Conservation (phyloP, 1,140 invertebrate genomes). For the Plectrocnemia conspersa region DNA sequence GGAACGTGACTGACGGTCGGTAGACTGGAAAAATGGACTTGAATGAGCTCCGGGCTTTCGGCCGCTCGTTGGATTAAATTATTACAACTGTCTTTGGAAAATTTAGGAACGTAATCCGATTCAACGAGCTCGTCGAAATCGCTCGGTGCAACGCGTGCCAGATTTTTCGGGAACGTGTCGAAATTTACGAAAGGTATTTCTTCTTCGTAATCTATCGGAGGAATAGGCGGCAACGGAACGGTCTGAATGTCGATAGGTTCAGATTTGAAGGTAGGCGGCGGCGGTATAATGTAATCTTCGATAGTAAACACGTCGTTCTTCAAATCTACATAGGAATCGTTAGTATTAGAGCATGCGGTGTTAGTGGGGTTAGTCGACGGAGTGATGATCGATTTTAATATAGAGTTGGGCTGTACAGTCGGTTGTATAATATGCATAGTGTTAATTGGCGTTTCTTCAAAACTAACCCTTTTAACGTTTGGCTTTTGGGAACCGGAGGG, state of each 20-base stretch:
- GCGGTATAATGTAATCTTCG: conserved; percentile 32
- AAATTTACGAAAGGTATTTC: conserved; percentile 46
- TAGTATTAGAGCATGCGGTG: conserved; percentile 21
- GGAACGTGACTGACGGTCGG: conserved; percentile 48
- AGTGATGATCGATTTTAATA: conserved; percentile 4
- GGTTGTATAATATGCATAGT: conserved; percentile 1
- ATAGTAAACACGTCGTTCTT: no score
- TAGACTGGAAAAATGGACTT: conserved; percentile 45
- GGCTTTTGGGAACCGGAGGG: conserved; percentile 30
- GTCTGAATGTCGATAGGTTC: conserved; percentile 17
- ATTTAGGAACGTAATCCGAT: neutral
- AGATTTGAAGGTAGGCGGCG: conserved; percentile 24
- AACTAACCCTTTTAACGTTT: conserved; percentile 30
- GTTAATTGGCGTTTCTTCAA: conserved; percentile 21
- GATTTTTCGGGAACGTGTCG: conserved; percentile 37
- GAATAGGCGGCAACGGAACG: conserved; percentile 18
- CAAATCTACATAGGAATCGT: neutral
- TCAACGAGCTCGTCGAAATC: conserved; percentile 2
- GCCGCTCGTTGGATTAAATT: neutral
- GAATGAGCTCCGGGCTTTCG: conserved; percentile 42
- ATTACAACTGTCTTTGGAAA: no score
- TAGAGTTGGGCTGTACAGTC: neutral
- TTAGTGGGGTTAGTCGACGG: conserved; percentile 22
- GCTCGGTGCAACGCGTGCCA: neutral
- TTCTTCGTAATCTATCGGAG: conserved; percentile 39